These are phyloP conservation scores for Turritopsis dohrnii DNA, from an alignment of 30 jellyfish, hydroid and myxozoan species.

Conservation along the genomic window DNA sequence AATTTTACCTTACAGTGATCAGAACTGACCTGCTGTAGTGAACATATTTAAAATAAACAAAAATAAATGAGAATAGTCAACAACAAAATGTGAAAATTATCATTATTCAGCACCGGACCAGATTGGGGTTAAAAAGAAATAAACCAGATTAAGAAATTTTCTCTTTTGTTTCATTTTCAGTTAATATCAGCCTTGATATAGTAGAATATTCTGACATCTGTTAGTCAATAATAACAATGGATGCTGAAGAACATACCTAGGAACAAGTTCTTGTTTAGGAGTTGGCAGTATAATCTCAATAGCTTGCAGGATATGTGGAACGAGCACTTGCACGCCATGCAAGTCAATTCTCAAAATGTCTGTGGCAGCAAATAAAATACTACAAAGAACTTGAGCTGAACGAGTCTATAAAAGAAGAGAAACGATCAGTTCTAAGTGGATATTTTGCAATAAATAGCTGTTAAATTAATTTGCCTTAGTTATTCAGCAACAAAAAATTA, in stretches of 20 bases:
- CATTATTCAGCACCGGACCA: too few relatives aligned
- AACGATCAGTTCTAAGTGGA: background rate
- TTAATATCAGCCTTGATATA: too few relatives aligned
- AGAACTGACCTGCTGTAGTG: too few relatives aligned
- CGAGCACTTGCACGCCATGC: constrained; percentile 93
- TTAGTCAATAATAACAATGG: too few relatives aligned
- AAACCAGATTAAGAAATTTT: too few relatives aligned
- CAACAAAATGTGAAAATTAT: too few relatives aligned
- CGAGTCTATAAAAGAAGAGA: constrained; percentile 49
- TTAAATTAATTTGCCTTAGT: too few relatives aligned
- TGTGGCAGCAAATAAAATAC: constrained; percentile 62
- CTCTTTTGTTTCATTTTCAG: too few relatives aligned
- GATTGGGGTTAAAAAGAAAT: too few relatives aligned
- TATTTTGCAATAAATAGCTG: background rate
- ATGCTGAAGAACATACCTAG: constrained; percentile 64
- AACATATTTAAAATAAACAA: too few relatives aligned
- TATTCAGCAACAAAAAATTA: too few relatives aligned
- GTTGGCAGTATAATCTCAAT: constrained; percentile 74
- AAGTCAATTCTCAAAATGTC: constrained; percentile 72
- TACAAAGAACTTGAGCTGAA: constrained; percentile 91
- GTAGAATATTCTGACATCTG: too few relatives aligned
- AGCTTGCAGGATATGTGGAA: constrained; percentile 85
- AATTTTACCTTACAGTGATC: background rate
- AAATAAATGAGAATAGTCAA: background rate
- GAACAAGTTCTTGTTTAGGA: constrained; percentile 63